Conservation (phyloP, 2,797 vertebrate genomes). For the Mastacembelus armatus region DNA sequence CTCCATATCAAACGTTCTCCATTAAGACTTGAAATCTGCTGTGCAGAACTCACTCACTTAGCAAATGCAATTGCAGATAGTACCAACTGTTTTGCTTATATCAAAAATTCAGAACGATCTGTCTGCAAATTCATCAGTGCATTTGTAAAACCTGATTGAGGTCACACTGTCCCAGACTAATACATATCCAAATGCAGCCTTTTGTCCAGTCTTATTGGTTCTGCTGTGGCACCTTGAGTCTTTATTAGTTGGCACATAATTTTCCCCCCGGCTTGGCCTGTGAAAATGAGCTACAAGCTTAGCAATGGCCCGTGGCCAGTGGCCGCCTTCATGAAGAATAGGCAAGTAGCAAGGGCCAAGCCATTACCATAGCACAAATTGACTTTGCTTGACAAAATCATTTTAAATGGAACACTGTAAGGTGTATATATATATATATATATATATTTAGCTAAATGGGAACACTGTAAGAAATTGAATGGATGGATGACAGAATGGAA, state of each 20-base stretch:
- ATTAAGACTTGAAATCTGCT: slow-evolving; percentile 37
- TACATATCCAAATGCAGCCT: slow-evolving; percentile 48
- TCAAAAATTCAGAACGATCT: slow-evolving; percentile 14
- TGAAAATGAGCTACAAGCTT: slow-evolving; percentile 66
- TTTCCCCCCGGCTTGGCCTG: slow-evolving; percentile 43
- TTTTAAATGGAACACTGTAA: slow-evolving; percentile 41
- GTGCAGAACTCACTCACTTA: slow-evolving; percentile 31
- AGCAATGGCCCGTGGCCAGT: slow-evolving; percentile 54
- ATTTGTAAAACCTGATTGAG: slow-evolving; percentile 45
- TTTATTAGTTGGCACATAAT: slow-evolving; percentile 65
- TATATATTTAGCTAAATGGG: slow-evolving; percentile 16
- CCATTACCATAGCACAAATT: slow-evolving; percentile 60
- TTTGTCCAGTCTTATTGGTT: slow-evolving; percentile 68
- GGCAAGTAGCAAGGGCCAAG: slow-evolving; percentile 48
- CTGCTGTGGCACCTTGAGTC: slow-evolving; percentile 39
- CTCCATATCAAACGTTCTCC: slow-evolving; percentile 24
- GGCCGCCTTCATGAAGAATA: slow-evolving; percentile 45
- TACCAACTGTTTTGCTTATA: neutral
- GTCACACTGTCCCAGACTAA: slow-evolving; percentile 34
- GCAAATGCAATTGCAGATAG: slow-evolving; percentile 2
- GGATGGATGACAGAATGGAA: neutral
- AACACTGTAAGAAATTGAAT: slow-evolving; percentile 22
- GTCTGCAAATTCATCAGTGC: slow-evolving; percentile 34
- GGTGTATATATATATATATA: slow-evolving; percentile 1
- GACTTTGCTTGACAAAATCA: slow-evolving; percentile 56